Evolutionary conservation across 2,113 vertebrate genomes (phyloP).

Genomic region (Copsychus sechellarum): DNA sequence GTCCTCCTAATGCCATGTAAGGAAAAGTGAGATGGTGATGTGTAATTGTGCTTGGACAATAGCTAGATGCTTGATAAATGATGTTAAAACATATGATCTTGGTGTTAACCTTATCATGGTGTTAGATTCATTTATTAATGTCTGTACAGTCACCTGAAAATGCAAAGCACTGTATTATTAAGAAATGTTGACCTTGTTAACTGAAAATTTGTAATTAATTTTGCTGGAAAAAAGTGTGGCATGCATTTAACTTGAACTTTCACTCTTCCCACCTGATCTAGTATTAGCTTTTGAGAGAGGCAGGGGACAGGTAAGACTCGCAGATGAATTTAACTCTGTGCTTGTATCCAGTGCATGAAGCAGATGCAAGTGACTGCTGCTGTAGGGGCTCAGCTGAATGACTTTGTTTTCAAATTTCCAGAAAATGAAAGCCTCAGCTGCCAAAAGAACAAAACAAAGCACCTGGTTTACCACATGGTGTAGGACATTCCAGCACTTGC

Average conservation of each 20-base stretch:
- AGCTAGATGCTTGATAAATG: neutral
- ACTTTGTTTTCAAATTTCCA: conserved; percentile 33
- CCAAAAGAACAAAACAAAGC: conserved; percentile 61
- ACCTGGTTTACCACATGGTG: conserved; percentile 61
- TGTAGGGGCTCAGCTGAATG: neutral
- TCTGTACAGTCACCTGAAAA: conserved; percentile 1
- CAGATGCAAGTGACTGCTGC: neutral
- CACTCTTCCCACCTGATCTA: neutral
- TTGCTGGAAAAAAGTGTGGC: neutral
- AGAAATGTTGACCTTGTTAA: neutral
- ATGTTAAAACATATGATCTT: neutral
- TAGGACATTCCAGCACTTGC: conserved; percentile 54
- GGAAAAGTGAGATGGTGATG: neutral
- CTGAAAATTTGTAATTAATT: neutral
- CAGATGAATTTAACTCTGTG: accelerated
- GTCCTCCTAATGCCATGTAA: neutral
- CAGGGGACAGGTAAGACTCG: neutral
- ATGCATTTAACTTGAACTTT: neutral
- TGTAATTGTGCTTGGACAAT: neutral
- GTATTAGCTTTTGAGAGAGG: neutral
- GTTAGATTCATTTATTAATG: conserved; percentile 2
- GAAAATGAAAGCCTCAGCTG: conserved; percentile 53
- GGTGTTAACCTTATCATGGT: conserved; percentile 8
- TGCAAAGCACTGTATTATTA: neutral
- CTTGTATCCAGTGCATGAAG: neutral